Conservation (phyloP, 2,797 vertebrate genomes). For the Sebastes paucispinis region DNA sequence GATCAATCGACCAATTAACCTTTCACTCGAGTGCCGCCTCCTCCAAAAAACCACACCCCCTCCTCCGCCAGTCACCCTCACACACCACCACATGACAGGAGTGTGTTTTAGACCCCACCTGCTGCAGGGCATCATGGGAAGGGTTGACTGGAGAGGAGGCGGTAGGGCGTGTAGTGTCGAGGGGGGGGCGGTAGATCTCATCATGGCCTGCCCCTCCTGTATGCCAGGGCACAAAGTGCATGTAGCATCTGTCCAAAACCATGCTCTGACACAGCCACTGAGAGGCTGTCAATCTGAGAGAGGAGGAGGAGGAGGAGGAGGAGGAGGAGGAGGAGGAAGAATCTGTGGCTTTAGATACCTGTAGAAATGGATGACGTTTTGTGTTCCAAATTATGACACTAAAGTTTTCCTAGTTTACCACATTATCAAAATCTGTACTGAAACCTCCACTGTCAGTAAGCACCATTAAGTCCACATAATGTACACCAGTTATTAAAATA, state of each 20-base stretch:
- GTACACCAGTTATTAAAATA: background rate
- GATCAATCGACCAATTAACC: constrained; percentile 52
- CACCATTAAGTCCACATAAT: background rate
- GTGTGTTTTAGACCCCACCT: background rate
- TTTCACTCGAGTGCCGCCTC: constrained; percentile 17
- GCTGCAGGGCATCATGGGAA: constrained; percentile 11
- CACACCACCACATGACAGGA: background rate
- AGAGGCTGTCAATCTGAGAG: constrained; percentile 66
- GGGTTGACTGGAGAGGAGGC: constrained; percentile 43
- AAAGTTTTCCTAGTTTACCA: background rate
- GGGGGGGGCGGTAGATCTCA: constrained; percentile 14
- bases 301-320: background rate
- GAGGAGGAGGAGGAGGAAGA: background rate
- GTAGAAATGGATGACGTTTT: too few species aligned
- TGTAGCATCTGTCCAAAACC: constrained; percentile 80
- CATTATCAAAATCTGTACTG: background rate
- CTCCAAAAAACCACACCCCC: constrained; percentile 17
- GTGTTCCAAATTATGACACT: background rate
- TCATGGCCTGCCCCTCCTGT: constrained; percentile 51
- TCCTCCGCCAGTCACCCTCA: constrained; percentile 28
- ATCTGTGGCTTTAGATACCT: background rate
- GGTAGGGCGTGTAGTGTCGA: constrained; percentile 8
- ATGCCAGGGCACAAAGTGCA: constrained; percentile 78
- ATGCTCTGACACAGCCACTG: constrained; percentile 79
- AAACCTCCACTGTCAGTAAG: background rate